Evolutionary conservation across 2,888 invertebrate genomes (phyloP).

Genomic region (Thysanoteuthis rhombus): DNA sequence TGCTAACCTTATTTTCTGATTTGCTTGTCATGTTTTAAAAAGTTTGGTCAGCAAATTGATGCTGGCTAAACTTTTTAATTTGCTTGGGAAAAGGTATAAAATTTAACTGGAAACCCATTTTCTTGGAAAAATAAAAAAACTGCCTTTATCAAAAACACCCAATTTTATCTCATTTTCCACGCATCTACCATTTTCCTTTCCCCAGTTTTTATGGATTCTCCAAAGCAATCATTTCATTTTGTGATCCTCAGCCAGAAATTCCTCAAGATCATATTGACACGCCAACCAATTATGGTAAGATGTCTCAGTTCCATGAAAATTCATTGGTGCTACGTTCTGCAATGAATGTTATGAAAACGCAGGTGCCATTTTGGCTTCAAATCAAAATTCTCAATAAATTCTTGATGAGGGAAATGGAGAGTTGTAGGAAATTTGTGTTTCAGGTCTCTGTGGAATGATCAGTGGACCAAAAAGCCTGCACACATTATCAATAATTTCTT

Average conservation of each 20-base stretch:
- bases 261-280: neutral
- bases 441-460: neutral
- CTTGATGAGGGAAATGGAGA: neutral
- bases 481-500: neutral
- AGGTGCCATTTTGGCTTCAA: neutral
- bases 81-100: too few species aligned
- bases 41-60: too few species aligned
- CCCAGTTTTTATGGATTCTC: neutral
- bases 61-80: too few species aligned
- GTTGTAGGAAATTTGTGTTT: neutral
- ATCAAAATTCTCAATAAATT: neutral
- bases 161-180: neutral
- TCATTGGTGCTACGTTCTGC: neutral
- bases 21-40: too few species aligned
- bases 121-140: too few species aligned
- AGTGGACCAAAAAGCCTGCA: neutral
- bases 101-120: too few species aligned
- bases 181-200: neutral
- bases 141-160: too few species aligned
- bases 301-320: neutral
- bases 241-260: neutral
- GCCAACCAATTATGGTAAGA: neutral
- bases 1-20: too few species aligned
- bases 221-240: too few species aligned
- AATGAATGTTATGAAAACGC: neutral